Percentiles rank a stretch among this genome's conserved stretches.
Conservation (phyloP, 2,797 vertebrate species). For the Eulemur mongoz region DNA sequence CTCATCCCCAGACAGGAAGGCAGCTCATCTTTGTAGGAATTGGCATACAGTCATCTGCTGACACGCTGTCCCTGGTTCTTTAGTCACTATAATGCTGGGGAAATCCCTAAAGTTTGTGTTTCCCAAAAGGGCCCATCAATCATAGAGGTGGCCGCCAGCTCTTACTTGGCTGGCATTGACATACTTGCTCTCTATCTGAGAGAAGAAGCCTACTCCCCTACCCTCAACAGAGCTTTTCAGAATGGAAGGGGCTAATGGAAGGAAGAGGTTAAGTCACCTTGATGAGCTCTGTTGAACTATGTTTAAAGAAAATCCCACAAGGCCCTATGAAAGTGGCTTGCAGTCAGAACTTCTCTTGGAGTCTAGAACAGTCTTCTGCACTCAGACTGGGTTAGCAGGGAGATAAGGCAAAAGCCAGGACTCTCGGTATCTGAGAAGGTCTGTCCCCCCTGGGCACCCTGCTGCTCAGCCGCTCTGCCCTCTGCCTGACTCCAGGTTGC, state of each 20-base stretch:
- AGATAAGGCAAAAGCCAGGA: background rate
- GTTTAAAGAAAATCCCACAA: background rate
- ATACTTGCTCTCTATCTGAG: background rate
- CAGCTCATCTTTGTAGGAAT: background rate
- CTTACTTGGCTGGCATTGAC: background rate
- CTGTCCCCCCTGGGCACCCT: background rate
- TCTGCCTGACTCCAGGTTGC: background rate
- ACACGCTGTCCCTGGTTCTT: background rate
- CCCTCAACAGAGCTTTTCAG: background rate
- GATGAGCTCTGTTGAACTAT: background rate
- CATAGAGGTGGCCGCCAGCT: background rate
- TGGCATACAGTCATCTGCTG: background rate
- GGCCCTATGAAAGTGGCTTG: background rate
- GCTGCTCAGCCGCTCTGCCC: background rate
- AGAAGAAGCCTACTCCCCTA: background rate
- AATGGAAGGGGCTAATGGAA: background rate
- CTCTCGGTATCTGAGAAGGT: background rate
- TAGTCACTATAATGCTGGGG: background rate
- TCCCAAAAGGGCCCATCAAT: background rate
- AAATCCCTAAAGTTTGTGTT: background rate
- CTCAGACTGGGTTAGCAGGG: background rate
- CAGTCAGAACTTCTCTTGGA: background rate
- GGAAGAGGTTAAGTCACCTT: background rate
- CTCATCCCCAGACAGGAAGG: background rate
- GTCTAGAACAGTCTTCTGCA: background rate